Evolutionary conservation across 1,140 invertebrate genomes (phyloP), one percentile per base, ranked within the genome.

Genomic region (Sogatella furcifera): DNA sequence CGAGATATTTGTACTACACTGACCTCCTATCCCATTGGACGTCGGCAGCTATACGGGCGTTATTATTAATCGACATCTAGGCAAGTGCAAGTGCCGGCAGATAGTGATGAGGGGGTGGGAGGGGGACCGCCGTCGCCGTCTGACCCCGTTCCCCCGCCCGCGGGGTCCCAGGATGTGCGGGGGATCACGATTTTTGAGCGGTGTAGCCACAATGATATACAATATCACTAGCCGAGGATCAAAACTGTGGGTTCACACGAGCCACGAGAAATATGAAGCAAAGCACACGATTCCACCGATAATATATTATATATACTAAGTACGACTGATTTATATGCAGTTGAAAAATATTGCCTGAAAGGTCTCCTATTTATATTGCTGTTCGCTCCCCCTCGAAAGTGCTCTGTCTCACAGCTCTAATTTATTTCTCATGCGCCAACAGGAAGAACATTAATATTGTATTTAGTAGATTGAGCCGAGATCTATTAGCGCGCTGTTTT

Each of bases 271-370:
- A 49, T 49, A 49, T 49, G 46, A 49, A 49, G 46, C 46, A 49
- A 49, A 49, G 15, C 21, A 49, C 46, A 49, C 46, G 46, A 49
- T 49, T 49, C 46, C 15, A 49, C 46, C 21, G 46, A 49, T 49
- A 49, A 49, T 49, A 49, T 49, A 49, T 49, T 49, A 49, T 49
- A 49, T 49, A 49, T 49, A 49, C 46, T 49, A 49, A 49, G 46
- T 49, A 49, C 46, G 46, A 49, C 46, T 49, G 46, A 49, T 49
- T 49, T 49, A 49, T 49, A 49, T 49, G 46, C 46, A 49, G 46
- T 49, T 49, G 46, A 49, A 49, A 49, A 49, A 49, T 49, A 49
- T 49, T 49, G 46, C 46, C 46, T 49, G 46, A 49, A 49, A 49
- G 46, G 46, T 49, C 46, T 49, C 46, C 46, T 49, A 49, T 49